Base-by-base conservation (phyloP, 2,113 vertebrate genomes). In the Mustelus asterias region DNA sequence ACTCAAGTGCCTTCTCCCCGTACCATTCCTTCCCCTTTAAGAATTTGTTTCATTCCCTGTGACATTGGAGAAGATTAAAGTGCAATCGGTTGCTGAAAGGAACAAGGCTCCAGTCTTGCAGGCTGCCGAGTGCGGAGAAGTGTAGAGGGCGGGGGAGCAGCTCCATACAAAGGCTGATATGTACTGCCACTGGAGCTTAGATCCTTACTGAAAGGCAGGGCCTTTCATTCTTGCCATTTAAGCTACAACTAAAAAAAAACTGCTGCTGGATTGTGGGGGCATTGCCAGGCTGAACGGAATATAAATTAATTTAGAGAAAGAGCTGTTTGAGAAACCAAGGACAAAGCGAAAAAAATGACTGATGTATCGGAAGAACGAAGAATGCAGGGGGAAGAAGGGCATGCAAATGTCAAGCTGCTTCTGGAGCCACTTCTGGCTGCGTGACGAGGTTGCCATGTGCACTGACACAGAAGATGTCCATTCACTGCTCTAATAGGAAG, bases 361-460 rank as follows among this genome's bases (percentile, higher is more conserved):
- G 88, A 29, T 90, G 88, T 26, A 90, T 90, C 11, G 48, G 88
- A 90, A 90, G 54, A 60, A 3, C 0, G 13, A 90, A 58, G 88
- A 90, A 90, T 90, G 88, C 88, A 29, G 88, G 48, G 88, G 88
- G 88, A 60, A 29, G 88, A 11, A 90, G 88, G 88, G 48, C 88
- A 33, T 16, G 24, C 54, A 90, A 60, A 90, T 58, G 88, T 33
- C 48, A 90, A 16, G 16, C 85, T 88, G 85, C 85, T 54, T 10
- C 37, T 26, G 44, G 85, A 88, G 44, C 7, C 41, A 29, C 8
- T 54, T 2, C 44, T 24, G 41, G 20, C 20, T 54, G 44, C 24
- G 3, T 11, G 54, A 14, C 11, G 29, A 14, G 54, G 54, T 33
- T 16, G 11, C 11, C 88, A 29, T 5, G 48, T 1, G 54, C 54